Conservation (phyloP, 1,140 invertebrate species). For the Melitaea cinxia region DNA sequence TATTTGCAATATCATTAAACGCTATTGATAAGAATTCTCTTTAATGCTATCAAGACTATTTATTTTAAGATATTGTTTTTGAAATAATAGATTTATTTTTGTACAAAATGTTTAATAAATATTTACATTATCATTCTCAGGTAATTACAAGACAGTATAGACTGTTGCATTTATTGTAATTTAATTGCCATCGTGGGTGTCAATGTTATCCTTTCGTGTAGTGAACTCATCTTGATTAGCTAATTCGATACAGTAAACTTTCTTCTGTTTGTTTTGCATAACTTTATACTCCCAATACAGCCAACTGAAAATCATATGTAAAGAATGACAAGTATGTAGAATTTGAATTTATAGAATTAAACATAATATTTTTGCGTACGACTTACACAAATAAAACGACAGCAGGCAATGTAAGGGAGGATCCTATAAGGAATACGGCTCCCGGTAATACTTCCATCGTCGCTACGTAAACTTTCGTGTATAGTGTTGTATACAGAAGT, state of each 20-base stretch:
- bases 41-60: slow-evolving; percentile 19
- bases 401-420: slow-evolving; percentile 84
- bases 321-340: no score
- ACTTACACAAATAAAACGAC: slow-evolving; percentile 86
- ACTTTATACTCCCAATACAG: background rate
- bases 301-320: background rate
- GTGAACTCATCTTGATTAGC: background rate
- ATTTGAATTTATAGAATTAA: no score
- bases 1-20: slow-evolving; percentile 28
- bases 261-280: background rate
- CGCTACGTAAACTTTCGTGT: slow-evolving; percentile 84
- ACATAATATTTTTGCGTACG: background rate
- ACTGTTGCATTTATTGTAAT: no score
- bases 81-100: background rate
- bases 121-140: background rate
- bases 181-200: no score
- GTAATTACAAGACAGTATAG: no score
- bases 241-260: background rate
- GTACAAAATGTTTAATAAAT: background rate
- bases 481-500: slow-evolving; percentile 85
- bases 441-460: slow-evolving; percentile 86
- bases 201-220: no score
- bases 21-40: slow-evolving; percentile 32
- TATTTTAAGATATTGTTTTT: background rate
- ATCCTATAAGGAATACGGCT: slow-evolving; percentile 86